Evolutionary conservation across 2,113 vertebrate genomes (phyloP).

Genomic region (Maylandia zebra): DNA sequence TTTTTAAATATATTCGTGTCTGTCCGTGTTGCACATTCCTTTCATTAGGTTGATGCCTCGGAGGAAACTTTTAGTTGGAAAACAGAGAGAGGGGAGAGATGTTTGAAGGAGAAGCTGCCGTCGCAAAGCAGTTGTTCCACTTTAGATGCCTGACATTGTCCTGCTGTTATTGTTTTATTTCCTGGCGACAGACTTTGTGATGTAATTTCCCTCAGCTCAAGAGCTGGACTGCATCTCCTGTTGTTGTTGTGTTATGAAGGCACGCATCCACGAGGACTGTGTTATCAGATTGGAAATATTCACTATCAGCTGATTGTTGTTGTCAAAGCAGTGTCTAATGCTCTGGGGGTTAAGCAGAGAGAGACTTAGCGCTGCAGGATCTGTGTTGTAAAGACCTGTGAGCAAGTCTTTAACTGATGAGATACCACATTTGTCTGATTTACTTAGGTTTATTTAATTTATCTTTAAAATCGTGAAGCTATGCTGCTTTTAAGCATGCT

Average conservation of each 20-base stretch:
- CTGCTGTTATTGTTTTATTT: slow-evolving; percentile 5
- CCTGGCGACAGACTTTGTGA: neutral
- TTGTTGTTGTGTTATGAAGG: neutral
- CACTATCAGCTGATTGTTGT: slow-evolving; percentile 35
- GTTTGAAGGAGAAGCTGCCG: neutral
- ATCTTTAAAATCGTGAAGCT: fast-evolving
- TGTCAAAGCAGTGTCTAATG: slow-evolving; percentile 13
- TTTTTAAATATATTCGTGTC: fast-evolving
- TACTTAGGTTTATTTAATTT: fast-evolving
- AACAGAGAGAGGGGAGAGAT: neutral
- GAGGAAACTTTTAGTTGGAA: neutral
- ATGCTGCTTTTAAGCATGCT: neutral
- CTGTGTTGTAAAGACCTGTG: neutral
- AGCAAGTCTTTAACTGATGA: neutral
- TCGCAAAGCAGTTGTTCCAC: neutral
- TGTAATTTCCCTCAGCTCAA: slow-evolving; percentile 6
- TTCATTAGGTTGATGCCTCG: neutral
- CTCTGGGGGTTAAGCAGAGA: slow-evolving; percentile 3
- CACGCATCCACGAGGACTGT: neutral
- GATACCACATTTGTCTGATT: neutral
- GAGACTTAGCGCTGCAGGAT: neutral
- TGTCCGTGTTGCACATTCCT: neutral
- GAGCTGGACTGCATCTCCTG: neutral
- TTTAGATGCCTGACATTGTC: neutral
- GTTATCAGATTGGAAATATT: slow-evolving; percentile 26